These are phyloP conservation scores for Panthera leo DNA, from an alignment of 2,113 vertebrate genomes.

Conservation along the genomic window DNA sequence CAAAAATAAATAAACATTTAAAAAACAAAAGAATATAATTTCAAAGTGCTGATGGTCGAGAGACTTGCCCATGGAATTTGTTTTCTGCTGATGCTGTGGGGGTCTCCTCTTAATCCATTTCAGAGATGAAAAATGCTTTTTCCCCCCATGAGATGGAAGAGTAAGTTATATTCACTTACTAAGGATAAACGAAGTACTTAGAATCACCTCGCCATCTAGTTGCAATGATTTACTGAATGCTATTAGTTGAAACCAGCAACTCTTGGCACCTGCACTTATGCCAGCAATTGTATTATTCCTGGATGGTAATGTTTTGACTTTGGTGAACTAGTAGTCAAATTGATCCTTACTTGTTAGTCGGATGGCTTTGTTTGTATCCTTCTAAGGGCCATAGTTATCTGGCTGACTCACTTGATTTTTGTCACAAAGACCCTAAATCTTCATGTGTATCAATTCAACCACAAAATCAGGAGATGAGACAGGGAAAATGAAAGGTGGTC, in stretches of 20 bases:
- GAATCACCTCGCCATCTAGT: not conserved
- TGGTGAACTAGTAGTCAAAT: not conserved
- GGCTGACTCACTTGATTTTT: not conserved
- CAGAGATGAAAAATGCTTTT: not conserved
- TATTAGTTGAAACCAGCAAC: not conserved
- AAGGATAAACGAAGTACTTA: not conserved
- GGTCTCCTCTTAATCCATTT: not conserved
- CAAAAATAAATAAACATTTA: too few species aligned
- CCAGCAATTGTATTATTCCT: not conserved
- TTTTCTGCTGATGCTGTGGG: not conserved
- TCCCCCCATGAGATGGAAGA: not conserved
- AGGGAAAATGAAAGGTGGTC: not conserved
- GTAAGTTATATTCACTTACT: not conserved
- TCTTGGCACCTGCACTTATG: not conserved
- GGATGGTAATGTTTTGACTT: not conserved
- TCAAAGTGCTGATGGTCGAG: not conserved
- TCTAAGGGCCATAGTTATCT: not conserved
- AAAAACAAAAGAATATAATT: not conserved
- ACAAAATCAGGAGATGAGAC: not conserved
- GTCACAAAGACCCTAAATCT: not conserved
- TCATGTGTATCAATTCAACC: not conserved
- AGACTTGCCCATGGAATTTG: not conserved
- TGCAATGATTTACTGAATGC: not conserved
- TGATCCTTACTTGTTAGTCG: conserved; percentile 28
- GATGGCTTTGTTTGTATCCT: not conserved